phyloP scores from a whole-genome alignment of 2,797 vertebrate genomes.

The Gallinago nigripennis region DNA sequence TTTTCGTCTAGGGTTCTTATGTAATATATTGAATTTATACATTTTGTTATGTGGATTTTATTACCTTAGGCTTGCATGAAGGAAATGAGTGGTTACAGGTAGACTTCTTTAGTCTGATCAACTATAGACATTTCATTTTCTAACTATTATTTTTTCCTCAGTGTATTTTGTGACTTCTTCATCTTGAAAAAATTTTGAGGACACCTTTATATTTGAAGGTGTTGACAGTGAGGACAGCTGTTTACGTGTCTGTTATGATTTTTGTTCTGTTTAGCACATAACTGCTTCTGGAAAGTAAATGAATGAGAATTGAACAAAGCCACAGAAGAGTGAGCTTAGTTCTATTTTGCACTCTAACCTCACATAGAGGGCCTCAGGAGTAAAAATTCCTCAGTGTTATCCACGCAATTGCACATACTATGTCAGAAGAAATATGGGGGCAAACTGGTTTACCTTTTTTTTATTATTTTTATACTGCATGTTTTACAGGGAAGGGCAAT shows the following conservation, averaged over 20 bases:
- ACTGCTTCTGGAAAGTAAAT: background rate
- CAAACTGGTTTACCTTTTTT: background rate
- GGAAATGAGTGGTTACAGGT: background rate
- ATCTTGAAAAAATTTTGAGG: background rate
- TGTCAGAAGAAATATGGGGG: accelerated
- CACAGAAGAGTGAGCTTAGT: background rate
- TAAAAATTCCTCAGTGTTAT: background rate
- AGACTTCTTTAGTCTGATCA: background rate
- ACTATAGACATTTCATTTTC: background rate
- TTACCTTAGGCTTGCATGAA: background rate
- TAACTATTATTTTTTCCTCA: background rate
- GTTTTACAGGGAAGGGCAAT: background rate
- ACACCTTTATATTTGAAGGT: background rate
- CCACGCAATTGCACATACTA: accelerated
- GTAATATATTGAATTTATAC: background rate
- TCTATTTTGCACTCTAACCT: background rate
- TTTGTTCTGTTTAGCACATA: background rate
- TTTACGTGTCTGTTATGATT: background rate
- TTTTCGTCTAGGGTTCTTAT: background rate
- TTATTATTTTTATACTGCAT: background rate
- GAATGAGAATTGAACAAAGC: background rate
- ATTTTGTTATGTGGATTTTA: background rate
- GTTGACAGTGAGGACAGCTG: background rate
- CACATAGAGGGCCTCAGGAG: background rate
- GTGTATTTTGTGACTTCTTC: background rate